A percentile compares a stretch with the other conserved stretches of the same genome.
phyloP scores from a whole-genome alignment of 1,140 invertebrate genomes.

The Metaphire vulgaris region DNA sequence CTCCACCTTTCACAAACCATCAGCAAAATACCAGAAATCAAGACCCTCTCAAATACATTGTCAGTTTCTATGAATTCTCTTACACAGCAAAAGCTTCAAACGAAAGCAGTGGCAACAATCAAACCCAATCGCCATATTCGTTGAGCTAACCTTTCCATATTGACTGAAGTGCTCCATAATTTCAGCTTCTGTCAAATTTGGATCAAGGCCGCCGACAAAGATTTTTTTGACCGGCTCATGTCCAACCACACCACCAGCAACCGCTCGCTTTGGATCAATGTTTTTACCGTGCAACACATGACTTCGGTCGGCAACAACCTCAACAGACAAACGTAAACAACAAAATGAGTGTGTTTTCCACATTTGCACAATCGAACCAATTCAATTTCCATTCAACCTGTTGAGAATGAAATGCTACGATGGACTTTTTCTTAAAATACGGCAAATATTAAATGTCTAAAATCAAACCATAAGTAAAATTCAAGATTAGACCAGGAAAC shows the following conservation, averaged over 20 bases:
- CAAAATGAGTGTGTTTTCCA: not conserved
- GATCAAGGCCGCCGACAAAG: constrained; percentile 84
- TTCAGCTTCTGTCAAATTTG: constrained; percentile 82
- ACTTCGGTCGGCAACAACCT: constrained; percentile 66
- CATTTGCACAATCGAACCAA: not conserved
- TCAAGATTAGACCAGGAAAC: not conserved
- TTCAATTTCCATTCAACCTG: not conserved
- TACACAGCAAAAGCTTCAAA: too few species aligned
- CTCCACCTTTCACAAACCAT: constrained; percentile 61
- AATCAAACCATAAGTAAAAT: not conserved
- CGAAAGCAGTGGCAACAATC: too few species aligned
- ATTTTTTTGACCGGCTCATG: constrained; percentile 48
- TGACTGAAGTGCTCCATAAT: constrained; percentile 83
- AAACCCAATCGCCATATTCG: too few species aligned
- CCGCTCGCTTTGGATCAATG: constrained; percentile 90
- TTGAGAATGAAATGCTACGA: not conserved
- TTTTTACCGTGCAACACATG: constrained; percentile 88
- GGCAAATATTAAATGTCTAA: not conserved
- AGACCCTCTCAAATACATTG: too few species aligned
- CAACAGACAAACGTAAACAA: constrained; percentile 31
- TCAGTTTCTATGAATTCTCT: too few species aligned
- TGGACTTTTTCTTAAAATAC: not conserved
- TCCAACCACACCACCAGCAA: constrained; percentile 60
- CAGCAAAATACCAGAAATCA: too few species aligned
- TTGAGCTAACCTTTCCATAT: constrained; percentile 65